A percentile compares a stretch with the other conserved stretches of the same genome.
phyloP scores from a whole-genome alignment of 1,140 invertebrate genomes.

The Apocrypta bakeri region DNA sequence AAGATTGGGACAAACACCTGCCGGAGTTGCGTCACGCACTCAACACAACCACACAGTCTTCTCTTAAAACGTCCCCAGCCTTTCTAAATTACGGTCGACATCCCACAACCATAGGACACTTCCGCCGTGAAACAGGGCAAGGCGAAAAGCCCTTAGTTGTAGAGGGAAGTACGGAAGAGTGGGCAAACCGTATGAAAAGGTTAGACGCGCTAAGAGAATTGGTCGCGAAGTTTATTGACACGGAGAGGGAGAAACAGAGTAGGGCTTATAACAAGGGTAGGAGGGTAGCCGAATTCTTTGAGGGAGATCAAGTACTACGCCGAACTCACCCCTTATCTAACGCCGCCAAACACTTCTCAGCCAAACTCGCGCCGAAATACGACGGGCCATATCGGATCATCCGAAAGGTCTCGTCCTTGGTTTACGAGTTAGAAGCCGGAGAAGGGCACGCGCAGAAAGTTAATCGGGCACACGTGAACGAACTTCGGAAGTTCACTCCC shows the following conservation, averaged over 20 bases:
- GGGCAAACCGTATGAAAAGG: not conserved
- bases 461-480: not conserved
- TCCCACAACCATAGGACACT: not conserved
- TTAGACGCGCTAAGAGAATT: not conserved
- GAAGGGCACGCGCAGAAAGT: not conserved
- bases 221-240: not conserved
- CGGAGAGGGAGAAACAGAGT: not conserved
- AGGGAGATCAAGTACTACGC: not conserved
- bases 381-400: not conserved
- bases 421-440: not conserved
- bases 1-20: constrained; percentile 61
- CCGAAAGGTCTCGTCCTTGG: not conserved
- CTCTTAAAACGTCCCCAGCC: not conserved
- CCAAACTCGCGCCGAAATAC: constrained; percentile 2
- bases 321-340: not conserved
- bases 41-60: not conserved
- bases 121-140: not conserved
- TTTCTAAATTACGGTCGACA: constrained; percentile 29
- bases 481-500: not conserved
- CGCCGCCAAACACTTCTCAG: not conserved
- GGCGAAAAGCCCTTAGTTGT: too few species aligned
- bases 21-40: constrained; percentile 52
- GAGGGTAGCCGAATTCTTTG: not conserved
- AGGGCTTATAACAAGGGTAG: not conserved
- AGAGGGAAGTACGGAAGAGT: not conserved